Percentiles rank a stretch among this genome's conserved stretches.
phyloP scores from a whole-genome alignment of 2,113 vertebrate genomes.

The Mungos mungo region DNA sequence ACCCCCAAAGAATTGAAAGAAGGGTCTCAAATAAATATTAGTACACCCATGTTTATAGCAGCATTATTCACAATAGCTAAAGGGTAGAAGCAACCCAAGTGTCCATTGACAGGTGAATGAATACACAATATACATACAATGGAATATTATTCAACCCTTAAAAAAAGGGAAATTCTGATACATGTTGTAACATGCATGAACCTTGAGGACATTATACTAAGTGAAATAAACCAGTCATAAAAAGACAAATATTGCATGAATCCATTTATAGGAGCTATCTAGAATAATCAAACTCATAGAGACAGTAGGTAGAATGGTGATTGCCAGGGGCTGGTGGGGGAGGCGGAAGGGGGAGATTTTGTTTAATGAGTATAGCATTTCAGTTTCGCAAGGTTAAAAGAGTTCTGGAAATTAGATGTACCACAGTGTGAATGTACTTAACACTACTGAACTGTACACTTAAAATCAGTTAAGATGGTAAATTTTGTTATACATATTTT shows the following conservation, averaged over 20 bases:
- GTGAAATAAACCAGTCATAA: background rate
- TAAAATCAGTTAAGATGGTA: conserved; percentile 1
- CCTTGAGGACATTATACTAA: background rate
- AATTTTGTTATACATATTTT: conserved; percentile 38
- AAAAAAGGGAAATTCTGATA: background rate
- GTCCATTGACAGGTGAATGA: background rate
- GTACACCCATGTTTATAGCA: background rate
- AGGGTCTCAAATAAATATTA: background rate
- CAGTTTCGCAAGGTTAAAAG: background rate
- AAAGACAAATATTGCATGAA: background rate
- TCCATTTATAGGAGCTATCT: background rate
- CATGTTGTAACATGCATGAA: background rate
- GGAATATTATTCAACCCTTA: background rate
- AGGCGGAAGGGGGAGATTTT: background rate
- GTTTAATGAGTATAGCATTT: background rate
- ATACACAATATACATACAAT: background rate
- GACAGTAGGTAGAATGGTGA: background rate
- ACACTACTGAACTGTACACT: background rate
- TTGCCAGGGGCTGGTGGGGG: background rate
- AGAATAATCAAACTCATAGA: background rate
- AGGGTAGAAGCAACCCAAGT: background rate
- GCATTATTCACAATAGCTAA: background rate
- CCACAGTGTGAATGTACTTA: background rate
- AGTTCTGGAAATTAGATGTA: background rate
- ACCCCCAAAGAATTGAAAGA: background rate